Conservation (phyloP, 2,113 vertebrate species). For the Brachyhypopomus occidentalis region DNA sequence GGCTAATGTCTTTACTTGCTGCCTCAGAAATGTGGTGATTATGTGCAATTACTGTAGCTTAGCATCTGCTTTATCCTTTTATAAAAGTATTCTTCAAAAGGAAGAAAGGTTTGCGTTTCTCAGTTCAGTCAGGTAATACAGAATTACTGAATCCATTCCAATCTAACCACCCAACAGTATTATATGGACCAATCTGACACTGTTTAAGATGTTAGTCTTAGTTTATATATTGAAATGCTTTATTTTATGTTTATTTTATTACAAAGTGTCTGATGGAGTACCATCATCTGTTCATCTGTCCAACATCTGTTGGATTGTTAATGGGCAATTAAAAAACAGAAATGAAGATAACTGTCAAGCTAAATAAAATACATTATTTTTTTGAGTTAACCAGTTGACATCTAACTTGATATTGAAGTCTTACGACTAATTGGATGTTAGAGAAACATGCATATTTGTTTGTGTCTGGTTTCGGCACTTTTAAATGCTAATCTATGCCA, state of each 20-base stretch:
- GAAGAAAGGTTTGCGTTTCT: constrained; percentile 43
- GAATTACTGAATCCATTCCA: constrained; percentile 76
- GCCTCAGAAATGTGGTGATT: constrained; percentile 65
- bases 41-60: constrained; percentile 80
- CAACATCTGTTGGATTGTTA: neutral
- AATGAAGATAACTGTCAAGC: constrained; percentile 1
- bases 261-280: constrained; percentile 51
- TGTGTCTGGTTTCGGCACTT: constrained; percentile 44
- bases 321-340: neutral
- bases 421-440: constrained; percentile 25
- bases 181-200: constrained; percentile 47
- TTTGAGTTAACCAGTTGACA: constrained; percentile 27
- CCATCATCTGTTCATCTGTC: neutral
- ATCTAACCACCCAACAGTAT: constrained; percentile 60
- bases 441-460: neutral
- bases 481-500: constrained; percentile 23
- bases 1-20: constrained; percentile 34
- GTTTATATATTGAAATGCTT: constrained; percentile 51
- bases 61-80: constrained; percentile 70
- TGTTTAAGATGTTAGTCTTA: constrained; percentile 38
- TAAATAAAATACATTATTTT: constrained; percentile 26
- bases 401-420: constrained; percentile 24
- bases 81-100: constrained; percentile 20
- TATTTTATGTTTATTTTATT: constrained; percentile 59
- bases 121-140: constrained; percentile 74